Percentiles rank a stretch among this genome's conserved stretches.
These are phyloP conservation scores for Protomyctophum bolini DNA, from an alignment of 2,113 vertebrate species.

Conservation along the genomic window DNA sequence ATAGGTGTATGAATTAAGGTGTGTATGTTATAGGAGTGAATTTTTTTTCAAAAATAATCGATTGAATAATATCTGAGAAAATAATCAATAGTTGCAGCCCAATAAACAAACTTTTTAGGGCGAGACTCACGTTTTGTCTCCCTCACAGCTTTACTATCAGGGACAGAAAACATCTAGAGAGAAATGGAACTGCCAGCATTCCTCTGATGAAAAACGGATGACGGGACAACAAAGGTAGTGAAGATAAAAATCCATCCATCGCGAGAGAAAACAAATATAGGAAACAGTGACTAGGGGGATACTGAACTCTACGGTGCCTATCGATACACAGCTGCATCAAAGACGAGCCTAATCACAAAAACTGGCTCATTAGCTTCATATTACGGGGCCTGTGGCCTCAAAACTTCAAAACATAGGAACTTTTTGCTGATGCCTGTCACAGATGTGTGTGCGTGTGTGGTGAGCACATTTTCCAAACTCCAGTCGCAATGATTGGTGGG, in stretches of 20 bases:
- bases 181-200: neutral
- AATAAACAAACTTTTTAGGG: too few species aligned
- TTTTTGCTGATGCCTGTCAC: constrained; percentile 26
- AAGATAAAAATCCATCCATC: constrained; percentile 10
- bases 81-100: neutral
- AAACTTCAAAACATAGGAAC: constrained; percentile 10
- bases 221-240: constrained; percentile 6
- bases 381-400: neutral
- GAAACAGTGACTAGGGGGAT: neutral
- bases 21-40: too few species aligned
- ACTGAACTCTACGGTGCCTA: neutral
- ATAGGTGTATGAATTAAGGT: too few species aligned
- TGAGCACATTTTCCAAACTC: constrained; percentile 12
- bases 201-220: constrained; percentile 11
- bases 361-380: constrained; percentile 22
- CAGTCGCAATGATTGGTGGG: constrained; percentile 22
- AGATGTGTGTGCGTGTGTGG: constrained; percentile 48
- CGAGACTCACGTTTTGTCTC: neutral
- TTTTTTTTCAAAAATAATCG: too few species aligned
- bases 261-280: constrained; percentile 12
- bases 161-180: neutral
- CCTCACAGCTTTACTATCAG: neutral
- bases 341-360: constrained; percentile 28
- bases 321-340: constrained; percentile 20
- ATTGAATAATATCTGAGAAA: constrained; percentile 6